A percentile compares a stretch with the other conserved stretches of the same genome.
Conservation (phyloP, 2,113 vertebrate species). For the Salvelinus alpinus region DNA sequence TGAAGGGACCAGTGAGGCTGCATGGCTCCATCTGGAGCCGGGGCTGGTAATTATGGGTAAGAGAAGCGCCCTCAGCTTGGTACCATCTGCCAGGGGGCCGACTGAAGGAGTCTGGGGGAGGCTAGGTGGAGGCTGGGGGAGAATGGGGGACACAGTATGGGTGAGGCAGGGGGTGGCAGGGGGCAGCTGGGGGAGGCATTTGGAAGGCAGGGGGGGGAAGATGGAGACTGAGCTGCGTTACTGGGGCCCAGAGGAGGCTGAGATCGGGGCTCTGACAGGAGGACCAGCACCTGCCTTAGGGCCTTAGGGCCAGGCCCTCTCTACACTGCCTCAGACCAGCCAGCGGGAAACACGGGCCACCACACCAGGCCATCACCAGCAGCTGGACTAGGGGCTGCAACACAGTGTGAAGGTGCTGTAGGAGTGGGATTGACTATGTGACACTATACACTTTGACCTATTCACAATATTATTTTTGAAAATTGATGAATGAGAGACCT, state of each 20-base stretch:
- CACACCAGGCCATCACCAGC: not conserved
- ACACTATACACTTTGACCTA: too few species aligned
- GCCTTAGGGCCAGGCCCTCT: constrained; percentile 74
- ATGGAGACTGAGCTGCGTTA: constrained; percentile 40
- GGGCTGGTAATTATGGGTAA: constrained; percentile 93
- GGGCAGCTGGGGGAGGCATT: constrained; percentile 40
- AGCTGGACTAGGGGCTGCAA: too few species aligned
- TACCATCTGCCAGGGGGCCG: constrained; percentile 89
- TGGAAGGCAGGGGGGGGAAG: constrained; percentile 71
- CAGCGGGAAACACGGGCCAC: constrained; percentile 1
- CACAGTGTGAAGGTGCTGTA: too few species aligned
- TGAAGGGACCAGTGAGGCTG: constrained; percentile 86
- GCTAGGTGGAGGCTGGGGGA: constrained; percentile 64
- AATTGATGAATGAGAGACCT: too few species aligned
- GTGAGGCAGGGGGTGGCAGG: constrained; percentile 73
- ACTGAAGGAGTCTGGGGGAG: constrained; percentile 80
- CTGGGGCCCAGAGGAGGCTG: constrained; percentile 73
- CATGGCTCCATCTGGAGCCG: constrained; percentile 91
- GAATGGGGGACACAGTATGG: constrained; percentile 65
- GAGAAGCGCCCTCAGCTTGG: constrained; percentile 84
- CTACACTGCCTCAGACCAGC: constrained; percentile 20
- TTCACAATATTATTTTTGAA: too few species aligned
- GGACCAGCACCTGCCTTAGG: constrained; percentile 87
- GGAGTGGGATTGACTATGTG: too few species aligned
- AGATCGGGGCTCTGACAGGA: constrained; percentile 84